phyloP scores from a whole-genome alignment of 2,797 vertebrate genomes.

The Botia almorhae region DNA sequence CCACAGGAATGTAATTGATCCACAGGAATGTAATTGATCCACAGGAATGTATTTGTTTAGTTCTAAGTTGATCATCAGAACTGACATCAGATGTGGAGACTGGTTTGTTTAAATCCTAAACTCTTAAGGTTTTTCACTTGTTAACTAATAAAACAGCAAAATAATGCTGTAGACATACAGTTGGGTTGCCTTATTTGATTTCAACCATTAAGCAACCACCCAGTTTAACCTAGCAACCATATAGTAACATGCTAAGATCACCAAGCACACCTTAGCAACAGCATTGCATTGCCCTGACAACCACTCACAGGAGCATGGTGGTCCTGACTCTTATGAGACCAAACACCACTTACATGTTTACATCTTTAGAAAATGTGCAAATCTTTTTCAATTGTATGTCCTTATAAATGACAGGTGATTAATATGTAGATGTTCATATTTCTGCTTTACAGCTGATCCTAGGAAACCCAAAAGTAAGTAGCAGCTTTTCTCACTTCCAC shows the following conservation, averaged over 20 bases:
- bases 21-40: no score
- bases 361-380: neutral
- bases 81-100: no score
- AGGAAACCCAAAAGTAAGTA: neutral
- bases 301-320: neutral
- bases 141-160: neutral
- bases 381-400: neutral
- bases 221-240: neutral
- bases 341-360: neutral
- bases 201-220: neutral
- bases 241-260: neutral
- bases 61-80: no score
- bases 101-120: no score
- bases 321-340: neutral
- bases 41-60: no score
- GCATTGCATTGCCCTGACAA: neutral
- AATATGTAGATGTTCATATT: neutral
- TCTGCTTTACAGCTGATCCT: conserved; percentile 22
- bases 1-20: no score
- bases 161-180: neutral
- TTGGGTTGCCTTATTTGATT: neutral
- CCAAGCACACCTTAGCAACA: neutral
- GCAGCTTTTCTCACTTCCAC: neutral
- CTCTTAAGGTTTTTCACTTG: no score
- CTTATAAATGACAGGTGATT: neutral